Base-by-base conservation (phyloP, 1,140 invertebrate species). In the Drosophila funebris region DNA sequence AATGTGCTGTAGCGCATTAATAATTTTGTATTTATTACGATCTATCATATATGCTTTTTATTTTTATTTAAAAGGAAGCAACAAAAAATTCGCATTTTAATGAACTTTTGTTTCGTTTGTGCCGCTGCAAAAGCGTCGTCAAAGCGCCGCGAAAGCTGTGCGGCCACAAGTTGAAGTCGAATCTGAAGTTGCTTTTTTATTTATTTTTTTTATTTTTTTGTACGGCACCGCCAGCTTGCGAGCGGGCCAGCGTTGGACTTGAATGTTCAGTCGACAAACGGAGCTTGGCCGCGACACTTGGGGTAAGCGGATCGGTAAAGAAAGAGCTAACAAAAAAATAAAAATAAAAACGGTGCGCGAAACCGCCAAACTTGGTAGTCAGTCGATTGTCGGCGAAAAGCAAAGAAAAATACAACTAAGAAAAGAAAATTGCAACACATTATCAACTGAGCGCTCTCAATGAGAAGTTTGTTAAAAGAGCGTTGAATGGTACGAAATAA, bases 271-370 rank as follows among this genome's bases (percentile, higher is more conserved):
- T 88, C 84, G 79, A 73, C 48, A 77, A 83, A 79, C 83, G 83
- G 50, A 88, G 83, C 84, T 88, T 81, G 83, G 76, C 70, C 81
- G 69, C 78, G 76, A 77, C 76, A 88, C 84, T 88, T 89, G 79
- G 63, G 57, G 76, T 52, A 77, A 81, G 82, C 83, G 81, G 73
- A 85, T 66, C 48, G 63, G 75, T 67, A 8, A 50, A 58, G n/a
- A 60, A 31, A 37, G 13, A 61, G 57, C 20, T 22, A n/a, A 24
- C 18, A 20, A 54, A 72, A 58, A 46, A 50, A 50, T 18, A 14
- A 64, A 22, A 53, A 4, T n/a, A 37, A 33, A 62, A 70, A 63
- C 62, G 50, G 62, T 64, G 39, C 56, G 76, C 78, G 78, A 54
- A 66, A 48, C 68, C 43, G 61, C 66, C 61, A 79, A 77, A 69